Evolutionary conservation across 2,888 invertebrate genomes (phyloP), one percentile per base, ranked within the genome.

Genomic region (Aphidoletes aphidimyza): DNA sequence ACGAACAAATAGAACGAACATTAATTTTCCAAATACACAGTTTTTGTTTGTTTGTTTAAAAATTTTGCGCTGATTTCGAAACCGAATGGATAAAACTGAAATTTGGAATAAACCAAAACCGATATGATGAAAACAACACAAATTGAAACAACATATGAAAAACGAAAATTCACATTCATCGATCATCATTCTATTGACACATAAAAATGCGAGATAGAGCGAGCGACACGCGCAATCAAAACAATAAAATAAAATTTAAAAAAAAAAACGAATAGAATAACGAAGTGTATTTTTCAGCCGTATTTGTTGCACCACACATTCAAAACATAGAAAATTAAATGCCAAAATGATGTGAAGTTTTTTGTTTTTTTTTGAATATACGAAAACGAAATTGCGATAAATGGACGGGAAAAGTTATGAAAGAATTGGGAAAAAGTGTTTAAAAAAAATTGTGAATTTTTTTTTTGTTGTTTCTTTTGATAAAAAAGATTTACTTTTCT

Each of bases 1-100:
- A 69, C 69, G 69, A 69, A 69, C 69, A 69, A 69, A 69, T 69
- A 69, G 69, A 69, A 69, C 69, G 69, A 69, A 69, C 69, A 69
- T 69, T 34, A 69, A 69, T 69, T n/a, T n/a, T 69, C 30, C 69
- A 34, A 69, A 69, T 69, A 69, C 26, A 69, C 69, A 69, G 14
- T 69, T 69, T n/a, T n/a, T n/a, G n/a, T n/a, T 69, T 14, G 30
- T 5, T 69, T 54, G 8, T 2, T 47, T 6, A 47, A 47, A 69
- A 69, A 69, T n/a, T n/a, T n/a, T n/a, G n/a, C n/a, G n/a, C n/a
- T n/a, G n/a, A n/a, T n/a, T n/a, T n/a, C 69, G 19, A 47, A 47
- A 14, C 30, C 30, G 30, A 69, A 69, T n/a, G 30, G 69, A 69
- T 30, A 69, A 30, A 69, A n/a, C n/a, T n/a, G n/a, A 30, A 69